Evolutionary conservation across 2,888 invertebrate genomes (phyloP).

Genomic region (Hydropsyche betteni): DNA sequence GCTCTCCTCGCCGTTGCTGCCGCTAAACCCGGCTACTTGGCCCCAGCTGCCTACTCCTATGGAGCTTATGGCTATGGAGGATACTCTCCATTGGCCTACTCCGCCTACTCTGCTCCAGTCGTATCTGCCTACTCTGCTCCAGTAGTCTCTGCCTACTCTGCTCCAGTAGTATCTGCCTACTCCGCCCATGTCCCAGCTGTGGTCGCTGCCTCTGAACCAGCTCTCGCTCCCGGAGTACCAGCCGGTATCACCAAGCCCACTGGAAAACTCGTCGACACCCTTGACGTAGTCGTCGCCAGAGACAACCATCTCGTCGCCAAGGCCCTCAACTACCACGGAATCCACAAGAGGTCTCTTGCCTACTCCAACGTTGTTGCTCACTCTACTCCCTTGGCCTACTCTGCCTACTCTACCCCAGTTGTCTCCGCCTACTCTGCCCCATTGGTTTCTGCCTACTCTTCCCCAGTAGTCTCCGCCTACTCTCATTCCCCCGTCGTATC

Average conservation of each 20-base stretch:
- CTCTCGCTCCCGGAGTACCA: constrained; percentile 61
- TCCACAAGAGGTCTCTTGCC: constrained; percentile 55
- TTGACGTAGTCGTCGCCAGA: constrained; percentile 64
- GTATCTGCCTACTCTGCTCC: constrained; percentile 55
- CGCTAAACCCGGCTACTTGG: constrained; percentile 60
- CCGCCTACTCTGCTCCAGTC: constrained; percentile 48
- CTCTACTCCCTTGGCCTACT: constrained; percentile 53
- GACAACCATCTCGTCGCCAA: constrained; percentile 63
- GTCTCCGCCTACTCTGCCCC: constrained; percentile 55
- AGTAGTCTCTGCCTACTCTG: constrained; percentile 53
- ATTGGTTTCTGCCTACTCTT: constrained; percentile 54
- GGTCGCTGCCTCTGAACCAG: constrained; percentile 51
- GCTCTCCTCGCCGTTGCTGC: constrained; percentile 68
- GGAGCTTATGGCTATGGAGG: constrained; percentile 4
- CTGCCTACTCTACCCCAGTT: constrained; percentile 54
- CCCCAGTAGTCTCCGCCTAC: constrained; percentile 55
- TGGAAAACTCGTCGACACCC: constrained; percentile 64
- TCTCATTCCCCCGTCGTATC: constrained; percentile 52
- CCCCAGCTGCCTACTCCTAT: constrained; percentile 18
- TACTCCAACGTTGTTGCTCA: constrained; percentile 56
- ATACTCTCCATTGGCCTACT: constrained; percentile 21
- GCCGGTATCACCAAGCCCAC: constrained; percentile 62
- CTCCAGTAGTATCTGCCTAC: constrained; percentile 53
- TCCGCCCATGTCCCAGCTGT: constrained; percentile 53
- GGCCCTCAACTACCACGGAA: constrained; percentile 59